Evolutionary conservation across 2,113 vertebrate genomes (phyloP), one percentile per base, ranked within the genome.

Genomic region (Varanus salvator): DNA sequence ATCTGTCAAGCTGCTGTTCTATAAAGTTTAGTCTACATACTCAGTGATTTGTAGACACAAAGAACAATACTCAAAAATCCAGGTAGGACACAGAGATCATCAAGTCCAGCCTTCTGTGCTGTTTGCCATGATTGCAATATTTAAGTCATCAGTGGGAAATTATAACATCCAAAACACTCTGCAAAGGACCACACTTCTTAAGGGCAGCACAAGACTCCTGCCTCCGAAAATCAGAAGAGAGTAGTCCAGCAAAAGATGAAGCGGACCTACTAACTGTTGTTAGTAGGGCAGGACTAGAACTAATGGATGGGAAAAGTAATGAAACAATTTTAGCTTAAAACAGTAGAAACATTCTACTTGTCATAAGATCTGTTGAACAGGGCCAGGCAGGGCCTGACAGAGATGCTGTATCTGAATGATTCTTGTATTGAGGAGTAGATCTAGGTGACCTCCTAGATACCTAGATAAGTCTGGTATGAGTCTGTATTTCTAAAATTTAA

Each of bases 311-410:
- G 48, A 84, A 84, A 27, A 66, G 34, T 25, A 84, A 44, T 23
- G 38, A 44, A 84, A 60, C 60, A 84, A 68, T 27, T 84, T 84
- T 44, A 68, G 81, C 38, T 84, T 69, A 84, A 84, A 84, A 66
- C 64, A 84, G 66, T 60, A 84, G 34, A 48, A 69, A 84, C 29
- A 48, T 69, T 21, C 44, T 69, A 21, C 60, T 64, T 29, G 66
- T 68, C 64, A 38, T 15, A 68, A 48, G 60, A 84, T 69, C 64
- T 84, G 52, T 68, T 68, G 64, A 84, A 69, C 60, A 68, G 57
- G 81, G 81, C 57, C 64, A 34, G 15, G 64, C 34, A 34, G 38
- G 34, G 82, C 8, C 38, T 84, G 82, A 29, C 38, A 84, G 15
- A 64, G 38, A 50, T 48, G 44, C 23, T 48, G 76, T 44, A 77